phyloP scores from a whole-genome alignment of 2,113 vertebrate genomes.

The Hippocampus comes region DNA sequence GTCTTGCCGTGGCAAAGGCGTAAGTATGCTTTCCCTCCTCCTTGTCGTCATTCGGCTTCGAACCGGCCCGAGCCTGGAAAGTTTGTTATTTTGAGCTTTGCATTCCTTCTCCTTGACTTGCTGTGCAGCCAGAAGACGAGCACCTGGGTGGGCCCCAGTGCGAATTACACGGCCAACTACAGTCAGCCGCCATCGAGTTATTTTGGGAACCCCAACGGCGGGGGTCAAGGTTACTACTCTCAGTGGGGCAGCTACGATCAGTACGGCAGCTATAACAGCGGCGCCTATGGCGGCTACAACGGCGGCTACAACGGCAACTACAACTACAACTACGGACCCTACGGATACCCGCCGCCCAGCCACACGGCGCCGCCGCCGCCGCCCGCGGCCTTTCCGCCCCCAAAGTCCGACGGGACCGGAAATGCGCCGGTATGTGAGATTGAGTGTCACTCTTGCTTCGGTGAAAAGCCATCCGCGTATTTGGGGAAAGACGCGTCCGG shows the following conservation, averaged over 20 bases:
- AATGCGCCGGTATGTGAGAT: constrained; percentile 57
- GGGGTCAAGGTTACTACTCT: constrained; percentile 6
- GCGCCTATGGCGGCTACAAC: constrained; percentile 66
- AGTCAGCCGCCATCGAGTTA: constrained; percentile 68
- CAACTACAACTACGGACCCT: constrained; percentile 71
- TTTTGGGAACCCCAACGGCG: constrained; percentile 64
- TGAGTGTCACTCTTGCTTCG: not conserved
- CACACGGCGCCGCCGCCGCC: constrained; percentile 72
- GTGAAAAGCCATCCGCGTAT: not conserved
- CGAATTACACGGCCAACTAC: constrained; percentile 73
- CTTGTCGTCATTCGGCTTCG: not conserved
- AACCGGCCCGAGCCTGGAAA: too few species aligned
- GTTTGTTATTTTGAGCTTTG: not conserved
- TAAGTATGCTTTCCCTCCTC: constrained; percentile 29
- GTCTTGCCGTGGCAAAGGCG: constrained; percentile 87
- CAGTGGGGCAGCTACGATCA: constrained; percentile 71
- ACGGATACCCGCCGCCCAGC: constrained; percentile 71
- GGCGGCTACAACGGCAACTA: constrained; percentile 67
- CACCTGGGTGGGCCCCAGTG: constrained; percentile 71
- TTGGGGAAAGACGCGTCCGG: not conserved
- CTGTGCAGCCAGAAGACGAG: constrained; percentile 74
- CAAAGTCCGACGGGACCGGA: constrained; percentile 55
- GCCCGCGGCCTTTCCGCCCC: constrained; percentile 63
- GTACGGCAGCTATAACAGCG: constrained; percentile 77
- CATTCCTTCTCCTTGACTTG: not conserved